Evolutionary conservation across 2,113 vertebrate species (phyloP).

Genomic region (Numida meleagris): DNA sequence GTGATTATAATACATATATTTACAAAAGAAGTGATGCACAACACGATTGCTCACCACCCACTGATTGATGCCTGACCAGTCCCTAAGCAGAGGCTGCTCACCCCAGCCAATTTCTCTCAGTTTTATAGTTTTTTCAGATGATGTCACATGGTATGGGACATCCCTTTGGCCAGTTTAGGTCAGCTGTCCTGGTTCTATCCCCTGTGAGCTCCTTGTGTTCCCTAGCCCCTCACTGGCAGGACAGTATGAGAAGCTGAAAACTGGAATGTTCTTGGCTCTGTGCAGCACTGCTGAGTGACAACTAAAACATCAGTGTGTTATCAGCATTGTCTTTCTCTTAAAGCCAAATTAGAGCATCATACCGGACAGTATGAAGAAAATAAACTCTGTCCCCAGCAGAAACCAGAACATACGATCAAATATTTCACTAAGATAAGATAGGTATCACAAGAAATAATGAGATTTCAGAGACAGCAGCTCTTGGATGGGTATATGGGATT

Average conservation of each 20-base stretch:
- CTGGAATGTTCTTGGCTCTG: background rate
- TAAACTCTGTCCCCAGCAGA: background rate
- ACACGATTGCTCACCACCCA: no score
- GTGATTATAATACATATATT: no score
- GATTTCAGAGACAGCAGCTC: background rate
- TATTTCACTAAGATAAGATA: background rate
- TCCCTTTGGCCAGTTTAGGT: no score
- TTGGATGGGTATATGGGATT: fast-evolving
- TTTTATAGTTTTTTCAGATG: no score
- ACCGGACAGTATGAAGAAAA: background rate
- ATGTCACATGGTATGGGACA: no score
- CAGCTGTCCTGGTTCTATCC: no score
- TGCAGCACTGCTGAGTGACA: background rate
- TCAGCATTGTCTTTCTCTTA: background rate
- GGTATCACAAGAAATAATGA: background rate
- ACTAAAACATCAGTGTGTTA: background rate
- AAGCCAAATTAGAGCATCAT: background rate
- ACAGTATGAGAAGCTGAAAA: background rate
- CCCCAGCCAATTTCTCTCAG: no score
- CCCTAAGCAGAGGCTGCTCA: background rate
- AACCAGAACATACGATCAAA: background rate
- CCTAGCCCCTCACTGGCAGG: background rate
- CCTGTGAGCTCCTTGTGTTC: background rate
- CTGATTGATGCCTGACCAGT: background rate
- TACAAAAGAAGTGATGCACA: no score